phyloP scores from a whole-genome alignment of 2,888 invertebrate species.

The Drosophila demipolita region DNA sequence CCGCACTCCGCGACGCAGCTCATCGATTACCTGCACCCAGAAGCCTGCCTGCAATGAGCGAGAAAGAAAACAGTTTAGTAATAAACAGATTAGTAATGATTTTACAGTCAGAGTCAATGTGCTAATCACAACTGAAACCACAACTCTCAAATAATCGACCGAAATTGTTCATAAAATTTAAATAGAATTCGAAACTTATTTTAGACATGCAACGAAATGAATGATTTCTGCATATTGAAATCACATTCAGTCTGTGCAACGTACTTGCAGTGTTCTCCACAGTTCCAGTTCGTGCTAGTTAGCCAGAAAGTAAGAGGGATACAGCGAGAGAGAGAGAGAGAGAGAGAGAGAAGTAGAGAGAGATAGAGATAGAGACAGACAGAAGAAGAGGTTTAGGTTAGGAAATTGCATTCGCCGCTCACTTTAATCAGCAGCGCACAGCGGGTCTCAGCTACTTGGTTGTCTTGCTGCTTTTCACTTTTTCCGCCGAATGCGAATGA shows the following conservation, averaged over 20 bases:
- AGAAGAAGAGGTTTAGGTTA: constrained; percentile 16
- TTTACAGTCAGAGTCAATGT: neutral
- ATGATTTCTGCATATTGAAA: constrained; percentile 8
- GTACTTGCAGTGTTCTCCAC: constrained; percentile 92
- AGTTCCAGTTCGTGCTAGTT: constrained; percentile 88
- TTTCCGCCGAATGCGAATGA: constrained; percentile 21
- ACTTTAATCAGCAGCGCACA: constrained; percentile 53
- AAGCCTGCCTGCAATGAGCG: constrained; percentile 90
- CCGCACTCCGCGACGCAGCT: constrained; percentile 95
- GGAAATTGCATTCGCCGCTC: constrained; percentile 39
- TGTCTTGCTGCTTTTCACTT: constrained; percentile 36
- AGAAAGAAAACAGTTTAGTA: neutral
- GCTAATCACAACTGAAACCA: neutral
- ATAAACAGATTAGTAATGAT: neutral
- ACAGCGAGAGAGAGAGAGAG: neutral
- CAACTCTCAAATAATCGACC: neutral
- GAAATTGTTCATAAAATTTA: neutral
- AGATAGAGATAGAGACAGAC: neutral
- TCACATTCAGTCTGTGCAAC: constrained; percentile 81
- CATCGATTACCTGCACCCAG: constrained; percentile 97
- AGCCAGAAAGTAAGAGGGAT: constrained; percentile 14
- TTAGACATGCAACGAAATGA: constrained; percentile 22
- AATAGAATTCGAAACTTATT: neutral
- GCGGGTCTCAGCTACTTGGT: constrained; percentile 24
- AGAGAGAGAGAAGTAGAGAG: neutral